phyloP scores from a whole-genome alignment of 2,113 vertebrate species.

The Orientallactaga bullata region DNA sequence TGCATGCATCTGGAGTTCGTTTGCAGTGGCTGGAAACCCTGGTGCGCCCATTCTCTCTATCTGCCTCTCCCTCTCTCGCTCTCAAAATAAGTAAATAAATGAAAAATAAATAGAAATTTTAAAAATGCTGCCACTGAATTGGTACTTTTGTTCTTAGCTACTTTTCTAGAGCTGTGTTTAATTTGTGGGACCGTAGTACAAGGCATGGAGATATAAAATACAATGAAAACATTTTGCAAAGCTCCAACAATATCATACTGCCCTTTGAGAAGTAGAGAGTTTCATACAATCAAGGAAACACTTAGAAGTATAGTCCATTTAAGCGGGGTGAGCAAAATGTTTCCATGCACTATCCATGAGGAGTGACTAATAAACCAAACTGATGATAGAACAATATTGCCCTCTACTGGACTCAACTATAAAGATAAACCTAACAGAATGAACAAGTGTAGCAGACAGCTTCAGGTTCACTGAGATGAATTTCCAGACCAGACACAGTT shows the following conservation, averaged over 20 bases:
- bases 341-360: not conserved
- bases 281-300: constrained; percentile 50
- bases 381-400: constrained; percentile 77
- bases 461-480: no score
- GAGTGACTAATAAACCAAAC: constrained; percentile 1
- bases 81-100: no score
- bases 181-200: constrained; percentile 2
- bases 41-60: no score
- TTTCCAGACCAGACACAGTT: no score
- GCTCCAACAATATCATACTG: not conserved
- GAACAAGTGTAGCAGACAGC: no score
- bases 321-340: constrained; percentile 4
- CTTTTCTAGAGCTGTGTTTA: constrained; percentile 35
- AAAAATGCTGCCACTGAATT: constrained; percentile 16
- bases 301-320: constrained; percentile 13
- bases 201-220: not conserved
- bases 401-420: constrained; percentile 83
- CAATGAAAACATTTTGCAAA: constrained; percentile 48
- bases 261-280: not conserved
- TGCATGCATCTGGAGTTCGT: no score
- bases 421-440: constrained; percentile 65
- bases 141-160: constrained; percentile 17
- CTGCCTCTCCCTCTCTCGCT: no score
- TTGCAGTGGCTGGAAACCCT: no score
- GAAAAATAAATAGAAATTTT: no score